Evolutionary conservation across 2,797 vertebrate genomes (phyloP).

Genomic region (Pogoniulus pusillus): DNA sequence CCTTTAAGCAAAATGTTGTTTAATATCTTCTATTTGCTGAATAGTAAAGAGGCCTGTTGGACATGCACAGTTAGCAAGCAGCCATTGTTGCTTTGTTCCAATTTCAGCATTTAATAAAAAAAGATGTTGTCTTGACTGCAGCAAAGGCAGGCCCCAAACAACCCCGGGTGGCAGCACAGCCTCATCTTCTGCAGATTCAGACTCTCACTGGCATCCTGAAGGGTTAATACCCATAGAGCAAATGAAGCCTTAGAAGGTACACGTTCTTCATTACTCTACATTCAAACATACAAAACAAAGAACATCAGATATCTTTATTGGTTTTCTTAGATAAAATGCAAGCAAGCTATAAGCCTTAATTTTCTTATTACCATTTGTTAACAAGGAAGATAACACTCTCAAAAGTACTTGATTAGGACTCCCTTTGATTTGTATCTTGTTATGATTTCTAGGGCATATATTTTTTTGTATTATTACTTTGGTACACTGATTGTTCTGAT

Average conservation of each 20-base stretch:
- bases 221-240: conserved; percentile 40
- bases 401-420: conserved; percentile 67
- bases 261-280: conserved; percentile 35
- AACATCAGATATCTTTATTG: conserved; percentile 70
- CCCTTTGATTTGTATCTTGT: conserved; percentile 66
- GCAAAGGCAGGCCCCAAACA: background rate
- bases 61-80: conserved; percentile 81
- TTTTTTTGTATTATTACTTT: conserved; percentile 58
- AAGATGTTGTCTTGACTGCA: conserved; percentile 72
- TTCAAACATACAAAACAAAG: conserved; percentile 61
- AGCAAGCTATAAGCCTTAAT: conserved; percentile 68
- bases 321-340: conserved; percentile 67
- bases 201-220: background rate
- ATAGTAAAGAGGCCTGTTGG: conserved; percentile 83
- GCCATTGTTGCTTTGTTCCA: conserved; percentile 85
- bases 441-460: conserved; percentile 51
- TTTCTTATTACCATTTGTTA: conserved; percentile 74
- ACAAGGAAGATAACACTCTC: conserved; percentile 69
- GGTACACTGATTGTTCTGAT: conserved; percentile 44
- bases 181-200: background rate
- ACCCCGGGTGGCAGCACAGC: background rate
- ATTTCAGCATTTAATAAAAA: conserved; percentile 80
- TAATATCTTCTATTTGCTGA: conserved; percentile 88
- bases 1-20: conserved; percentile 86
- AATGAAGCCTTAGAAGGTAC: conserved; percentile 2